Evolutionary conservation across 2,113 vertebrate genomes (phyloP).

Genomic region (Trematomus loennbergii): DNA sequence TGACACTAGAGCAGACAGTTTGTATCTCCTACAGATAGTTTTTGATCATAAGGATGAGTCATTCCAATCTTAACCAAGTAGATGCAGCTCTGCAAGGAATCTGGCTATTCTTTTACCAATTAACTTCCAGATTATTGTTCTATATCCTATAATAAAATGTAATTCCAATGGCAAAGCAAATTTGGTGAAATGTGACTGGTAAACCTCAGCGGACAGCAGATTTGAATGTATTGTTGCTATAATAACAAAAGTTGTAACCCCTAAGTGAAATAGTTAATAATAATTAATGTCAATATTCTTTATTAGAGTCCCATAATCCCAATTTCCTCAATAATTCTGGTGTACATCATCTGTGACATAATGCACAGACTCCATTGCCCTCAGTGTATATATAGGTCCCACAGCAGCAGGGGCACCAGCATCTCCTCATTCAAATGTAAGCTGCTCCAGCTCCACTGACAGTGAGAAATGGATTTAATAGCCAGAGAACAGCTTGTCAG

Average conservation of each 20-base stretch:
- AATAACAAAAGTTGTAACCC: background rate
- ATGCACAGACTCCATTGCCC: conserved; percentile 40
- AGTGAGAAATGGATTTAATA: conserved; percentile 85
- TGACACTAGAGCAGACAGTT: background rate
- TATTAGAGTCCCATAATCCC: background rate
- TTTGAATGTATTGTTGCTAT: background rate
- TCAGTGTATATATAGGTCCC: conserved; percentile 57
- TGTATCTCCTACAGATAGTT: background rate
- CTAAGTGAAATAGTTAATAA: background rate
- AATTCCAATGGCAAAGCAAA: too few species aligned
- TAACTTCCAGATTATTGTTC: too few species aligned
- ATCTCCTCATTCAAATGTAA: conserved; percentile 76
- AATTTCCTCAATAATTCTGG: conserved; percentile 15
- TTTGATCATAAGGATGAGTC: background rate
- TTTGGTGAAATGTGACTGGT: too few species aligned
- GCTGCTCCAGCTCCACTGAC: conserved; percentile 71
- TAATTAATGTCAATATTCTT: background rate
- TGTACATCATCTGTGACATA: conserved; percentile 42
- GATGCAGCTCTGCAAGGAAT: background rate
- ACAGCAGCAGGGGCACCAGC: conserved; percentile 60
- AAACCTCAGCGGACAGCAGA: background rate
- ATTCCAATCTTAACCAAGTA: background rate
- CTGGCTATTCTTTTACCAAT: background rate
- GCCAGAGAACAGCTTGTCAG: conserved; percentile 81
- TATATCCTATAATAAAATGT: too few species aligned